A percentile compares a stretch with the other conserved stretches of the same genome.
phyloP scores from a whole-genome alignment of 2,797 vertebrate species.

The Anguilla anguilla region DNA sequence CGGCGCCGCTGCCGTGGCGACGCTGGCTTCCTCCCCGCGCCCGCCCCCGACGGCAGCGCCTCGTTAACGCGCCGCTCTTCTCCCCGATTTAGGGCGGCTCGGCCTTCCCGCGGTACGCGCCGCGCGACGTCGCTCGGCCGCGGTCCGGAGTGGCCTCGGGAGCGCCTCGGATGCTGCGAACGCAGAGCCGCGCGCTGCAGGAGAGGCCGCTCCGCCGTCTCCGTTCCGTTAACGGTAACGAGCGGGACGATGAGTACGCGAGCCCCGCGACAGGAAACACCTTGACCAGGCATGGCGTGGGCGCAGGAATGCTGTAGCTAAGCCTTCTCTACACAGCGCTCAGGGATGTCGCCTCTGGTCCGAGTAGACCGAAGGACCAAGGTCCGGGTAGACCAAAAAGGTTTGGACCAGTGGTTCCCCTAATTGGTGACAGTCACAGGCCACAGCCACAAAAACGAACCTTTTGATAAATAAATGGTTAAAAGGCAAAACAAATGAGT shows the following conservation, averaged over 20 bases:
- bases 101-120: neutral
- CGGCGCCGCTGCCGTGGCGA: too few species aligned
- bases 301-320: neutral
- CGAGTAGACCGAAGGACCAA: neutral
- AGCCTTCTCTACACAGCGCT: neutral
- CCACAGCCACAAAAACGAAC: too few species aligned
- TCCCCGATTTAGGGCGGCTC: neutral
- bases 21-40: neutral
- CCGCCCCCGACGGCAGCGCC: neutral
- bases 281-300: neutral
- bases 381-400: neutral
- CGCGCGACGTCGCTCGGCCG: neutral
- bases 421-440: too few species aligned
- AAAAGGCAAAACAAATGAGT: too few species aligned
- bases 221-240: constrained; percentile 37
- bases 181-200: constrained; percentile 18
- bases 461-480: too few species aligned
- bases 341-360: neutral
- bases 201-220: constrained; percentile 35
- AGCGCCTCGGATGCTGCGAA: neutral
- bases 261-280: neutral
- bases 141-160: neutral
- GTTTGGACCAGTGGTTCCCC: too few species aligned
- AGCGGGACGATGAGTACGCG: neutral
- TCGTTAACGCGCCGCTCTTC: neutral